Base-by-base conservation (phyloP, 2,113 vertebrate species). In the Haemorhous mexicanus region DNA sequence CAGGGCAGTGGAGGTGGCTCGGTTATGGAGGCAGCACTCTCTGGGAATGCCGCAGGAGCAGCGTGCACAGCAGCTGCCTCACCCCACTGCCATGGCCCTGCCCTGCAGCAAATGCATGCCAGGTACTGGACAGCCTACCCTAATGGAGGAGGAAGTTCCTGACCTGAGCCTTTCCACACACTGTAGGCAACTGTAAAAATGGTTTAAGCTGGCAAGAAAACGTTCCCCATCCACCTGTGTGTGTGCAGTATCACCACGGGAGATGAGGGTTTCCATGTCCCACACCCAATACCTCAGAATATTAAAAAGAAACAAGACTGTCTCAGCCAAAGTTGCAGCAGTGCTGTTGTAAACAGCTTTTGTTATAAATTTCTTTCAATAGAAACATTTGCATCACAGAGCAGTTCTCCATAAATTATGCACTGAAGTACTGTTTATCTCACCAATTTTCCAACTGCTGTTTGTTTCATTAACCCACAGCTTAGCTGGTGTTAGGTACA, bases 1-100 rank as follows among this genome's bases (percentile, higher is more conserved):
- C 35, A 13, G 41, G 33, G 50, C 72, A 66, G 72, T 0, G 44
- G 19, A 22, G 59, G 68, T 16, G 47, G 63, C 84, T 33, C 33
- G 0, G 1, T 32, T 7, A 16, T 0, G 1, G 46, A 20, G 24
- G 0, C 9, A 56, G 46, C 28, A 5, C 43, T 24, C 43, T 24
- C 61, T 6, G 16, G 74, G 27, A 14, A 30, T 7, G 43, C 16
- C 1, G 11, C 9, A 17, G 59, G 56, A 30, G 66, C 27, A 27
- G 70, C 20, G 6, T 0, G 15, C 3, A 8, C 3, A 47, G 68
- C 69, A 50, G 47, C 73, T 13, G 16, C 8, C 27, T 39, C 70
- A 46, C 35, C 49, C 75, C 28, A 1, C 4, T 7, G 6, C 43
- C 10, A 0, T 1, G 21, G n/a, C 46, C 72, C 9, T 1, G 2